Conservation (phyloP, 37 sponge, comb jelly and placozoan species). For the Mnemiopsis leidyi region DNA sequence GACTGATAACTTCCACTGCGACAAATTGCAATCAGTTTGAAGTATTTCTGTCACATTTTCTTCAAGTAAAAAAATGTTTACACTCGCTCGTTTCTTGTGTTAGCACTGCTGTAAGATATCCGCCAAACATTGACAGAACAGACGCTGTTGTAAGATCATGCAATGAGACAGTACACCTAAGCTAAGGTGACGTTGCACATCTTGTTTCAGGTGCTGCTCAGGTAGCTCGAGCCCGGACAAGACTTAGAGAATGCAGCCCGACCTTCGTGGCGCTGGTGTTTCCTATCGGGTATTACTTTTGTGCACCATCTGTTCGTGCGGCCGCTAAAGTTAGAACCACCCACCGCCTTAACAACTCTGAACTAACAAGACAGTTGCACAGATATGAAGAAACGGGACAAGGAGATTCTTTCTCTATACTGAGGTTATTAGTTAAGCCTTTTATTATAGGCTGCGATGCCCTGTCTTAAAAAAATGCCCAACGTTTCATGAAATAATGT, state of each 20-base stretch:
- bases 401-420: background rate
- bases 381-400: constrained; percentile 11
- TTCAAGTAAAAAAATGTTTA: too few relatives aligned
- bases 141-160: too few relatives aligned
- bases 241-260: background rate
- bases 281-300: background rate
- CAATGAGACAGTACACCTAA: too few relatives aligned
- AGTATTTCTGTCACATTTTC: too few relatives aligned
- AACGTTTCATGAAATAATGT: background rate
- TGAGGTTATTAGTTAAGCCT: background rate
- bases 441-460: background rate
- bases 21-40: too few relatives aligned
- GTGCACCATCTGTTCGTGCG: background rate
- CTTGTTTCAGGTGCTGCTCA: background rate
- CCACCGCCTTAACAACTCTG: background rate
- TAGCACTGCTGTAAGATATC: too few relatives aligned
- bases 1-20: too few relatives aligned
- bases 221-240: background rate
- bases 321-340: constrained; percentile 47
- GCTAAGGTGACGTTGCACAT: too few relatives aligned
- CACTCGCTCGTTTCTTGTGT: too few relatives aligned
- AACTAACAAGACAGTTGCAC: background rate
- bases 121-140: too few relatives aligned
- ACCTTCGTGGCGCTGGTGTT: background rate
- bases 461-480: background rate